Evolutionary conservation across 2,888 invertebrate species (phyloP), one percentile per base, ranked within the genome.

Genomic region (Drosophila yooni): DNA sequence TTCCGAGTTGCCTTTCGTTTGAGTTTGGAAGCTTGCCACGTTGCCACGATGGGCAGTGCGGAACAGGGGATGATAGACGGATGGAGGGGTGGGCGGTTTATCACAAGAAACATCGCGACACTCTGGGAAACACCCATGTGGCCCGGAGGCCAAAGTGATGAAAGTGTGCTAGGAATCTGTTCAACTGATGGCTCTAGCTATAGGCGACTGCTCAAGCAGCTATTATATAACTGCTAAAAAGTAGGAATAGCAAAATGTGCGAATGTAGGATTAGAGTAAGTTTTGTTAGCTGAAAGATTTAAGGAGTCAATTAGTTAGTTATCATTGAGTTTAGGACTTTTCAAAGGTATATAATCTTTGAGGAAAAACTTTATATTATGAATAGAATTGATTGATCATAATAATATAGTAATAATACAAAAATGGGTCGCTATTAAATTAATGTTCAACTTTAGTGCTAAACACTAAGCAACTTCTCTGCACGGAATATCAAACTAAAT

Each of bases 1-100:
- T 87, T 89, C 89, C 90, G 87, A 88, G 88, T 67, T 78, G 85
- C 89, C 78, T 77, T 75, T 81, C 72, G 82, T 36, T 72, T 31
- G 68, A 74, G 73, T 79, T 82, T 83, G 83, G 89, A 87, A 75
- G 73, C 74, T 74, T 89, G 84, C 86, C 84, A 88, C 81, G 83
- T 73, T 76, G 69, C 77, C 51, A 66, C 69, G 57, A 33, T 40
- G 21, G 34, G 38, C 54, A 36, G 15, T 15, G 43, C 21, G 18
- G 18, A 13, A 21, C 40, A 21, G 21, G 15, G 21, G 46, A 15
- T 46, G 25, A 15, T 4, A 25, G 25, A 25, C 15, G 15, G 34
- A 0, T 13, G 11, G 7, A 11, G 25, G 11, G n/a, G 18, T 25
- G 11, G 36, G 10, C 27, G 60, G 25, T 21, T 31, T 46, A 53